These are phyloP conservation scores for Orthosia gothica DNA, from an alignment of 2,888 invertebrate genomes.

Conservation along the genomic window DNA sequence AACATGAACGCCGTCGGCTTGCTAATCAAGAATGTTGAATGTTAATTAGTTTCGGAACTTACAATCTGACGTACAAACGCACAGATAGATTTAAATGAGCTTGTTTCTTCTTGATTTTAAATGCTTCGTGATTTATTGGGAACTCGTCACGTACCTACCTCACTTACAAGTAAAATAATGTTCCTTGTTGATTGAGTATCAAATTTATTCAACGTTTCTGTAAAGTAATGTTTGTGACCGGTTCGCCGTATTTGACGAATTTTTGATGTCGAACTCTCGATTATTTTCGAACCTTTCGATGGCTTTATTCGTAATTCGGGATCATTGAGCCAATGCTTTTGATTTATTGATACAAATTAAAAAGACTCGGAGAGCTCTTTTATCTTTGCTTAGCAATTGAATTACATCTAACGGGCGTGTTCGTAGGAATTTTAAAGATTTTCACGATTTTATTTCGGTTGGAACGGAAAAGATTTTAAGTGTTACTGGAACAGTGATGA, in stretches of 20 bases:
- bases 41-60: too few species aligned
- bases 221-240: conserved; percentile 55
- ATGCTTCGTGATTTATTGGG: too few species aligned
- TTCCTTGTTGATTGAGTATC: conserved; percentile 43
- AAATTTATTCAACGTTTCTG: conserved; percentile 56
- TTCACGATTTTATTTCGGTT: conserved; percentile 24
- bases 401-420: conserved; percentile 47
- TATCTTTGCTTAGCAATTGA: conserved; percentile 58
- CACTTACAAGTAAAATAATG: too few species aligned
- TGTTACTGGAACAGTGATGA: not conserved
- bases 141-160: too few species aligned
- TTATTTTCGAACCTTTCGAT: conserved; percentile 28
- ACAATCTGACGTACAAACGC: too few species aligned
- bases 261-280: conserved; percentile 24
- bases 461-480: conserved; percentile 6
- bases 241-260: conserved; percentile 31
- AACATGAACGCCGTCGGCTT: too few species aligned
- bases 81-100: too few species aligned
- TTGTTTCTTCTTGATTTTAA: too few species aligned
- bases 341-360: conserved; percentile 62
- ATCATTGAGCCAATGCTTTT: conserved; percentile 51
- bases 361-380: conserved; percentile 40
- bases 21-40: too few species aligned
- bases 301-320: conserved; percentile 47
- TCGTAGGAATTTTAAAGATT: conserved; percentile 36